A percentile compares a stretch with the other conserved stretches of the same genome.
phyloP scores from a whole-genome alignment of 1,140 invertebrate species.

The Brachionus calyciflorus region DNA sequence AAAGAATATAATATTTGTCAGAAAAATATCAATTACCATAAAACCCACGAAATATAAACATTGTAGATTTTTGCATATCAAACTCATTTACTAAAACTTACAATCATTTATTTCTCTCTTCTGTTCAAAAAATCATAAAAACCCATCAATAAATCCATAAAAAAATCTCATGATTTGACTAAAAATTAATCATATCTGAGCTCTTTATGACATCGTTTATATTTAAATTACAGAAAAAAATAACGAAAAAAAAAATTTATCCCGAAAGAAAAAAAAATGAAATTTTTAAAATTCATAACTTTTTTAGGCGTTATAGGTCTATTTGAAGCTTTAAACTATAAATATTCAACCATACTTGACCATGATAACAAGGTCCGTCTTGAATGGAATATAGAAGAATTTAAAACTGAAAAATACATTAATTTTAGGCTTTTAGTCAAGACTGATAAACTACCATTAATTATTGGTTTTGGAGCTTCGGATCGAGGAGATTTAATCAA shows the following conservation, averaged over 20 bases:
- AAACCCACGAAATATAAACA: too few species aligned
- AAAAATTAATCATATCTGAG: too few species aligned
- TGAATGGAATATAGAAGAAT: background rate
- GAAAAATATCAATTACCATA: too few species aligned
- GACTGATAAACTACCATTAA: constrained; percentile 18
- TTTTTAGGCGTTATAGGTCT: background rate
- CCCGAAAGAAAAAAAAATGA: background rate
- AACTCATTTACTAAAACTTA: too few species aligned
- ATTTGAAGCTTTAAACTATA: background rate
- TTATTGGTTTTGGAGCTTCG: constrained; percentile 73
- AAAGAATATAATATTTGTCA: too few species aligned
- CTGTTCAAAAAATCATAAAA: too few species aligned
- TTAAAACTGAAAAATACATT: background rate
- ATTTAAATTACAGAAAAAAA: too few species aligned
- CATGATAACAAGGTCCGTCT: constrained; percentile 6
- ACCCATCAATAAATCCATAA: constrained; percentile 17
- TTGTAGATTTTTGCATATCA: too few species aligned
- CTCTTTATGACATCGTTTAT: too few species aligned
- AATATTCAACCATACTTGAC: constrained; percentile 16
- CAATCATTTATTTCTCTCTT: too few species aligned
- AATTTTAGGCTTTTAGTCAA: background rate
- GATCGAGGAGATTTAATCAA: constrained; percentile 73
- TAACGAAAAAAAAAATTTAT: background rate
- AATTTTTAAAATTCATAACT: background rate
- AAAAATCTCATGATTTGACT: constrained; percentile 17